Conservation (phyloP, 2,888 invertebrate genomes). For the Cheilosia vernalis region DNA sequence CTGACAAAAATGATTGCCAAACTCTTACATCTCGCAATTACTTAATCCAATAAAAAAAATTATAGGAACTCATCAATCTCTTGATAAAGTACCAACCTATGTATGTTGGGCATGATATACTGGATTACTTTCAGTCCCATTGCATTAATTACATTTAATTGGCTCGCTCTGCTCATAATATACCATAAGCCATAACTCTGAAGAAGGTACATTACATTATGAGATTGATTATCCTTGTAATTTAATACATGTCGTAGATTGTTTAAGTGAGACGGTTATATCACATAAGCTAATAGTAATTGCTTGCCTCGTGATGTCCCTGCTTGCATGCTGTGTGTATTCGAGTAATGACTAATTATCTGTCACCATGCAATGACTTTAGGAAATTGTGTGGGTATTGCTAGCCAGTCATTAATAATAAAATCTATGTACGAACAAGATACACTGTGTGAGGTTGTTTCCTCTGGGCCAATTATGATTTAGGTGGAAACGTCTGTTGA, state of each 20-base stretch:
- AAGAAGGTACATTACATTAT: conserved; percentile 18
- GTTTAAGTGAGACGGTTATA: conserved; percentile 29
- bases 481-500: conserved; percentile 21
- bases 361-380: conserved; percentile 28
- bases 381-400: conserved; percentile 34
- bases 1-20: no score
- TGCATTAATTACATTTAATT: conserved; percentile 54
- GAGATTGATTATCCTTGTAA: conserved; percentile 42
- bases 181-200: conserved; percentile 30
- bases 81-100: conserved; percentile 3
- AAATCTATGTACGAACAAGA: conserved; percentile 14
- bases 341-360: conserved; percentile 53
- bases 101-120: conserved; percentile 1
- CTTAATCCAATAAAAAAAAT: background rate
- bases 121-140: conserved; percentile 8
- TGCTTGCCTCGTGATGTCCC: conserved; percentile 4
- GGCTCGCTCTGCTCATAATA: conserved; percentile 14
- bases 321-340: conserved; percentile 1
- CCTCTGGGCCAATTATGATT: conserved; percentile 36
- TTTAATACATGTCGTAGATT: conserved; percentile 23
- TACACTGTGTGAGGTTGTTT: conserved; percentile 29
- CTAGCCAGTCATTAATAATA: conserved; percentile 36
- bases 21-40: background rate
- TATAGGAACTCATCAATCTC: background rate
- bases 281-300: conserved; percentile 35